Percentiles rank a stretch among this genome's conserved stretches.
Conservation (phyloP, 2,113 vertebrate genomes). For the Panurus biarmicus region DNA sequence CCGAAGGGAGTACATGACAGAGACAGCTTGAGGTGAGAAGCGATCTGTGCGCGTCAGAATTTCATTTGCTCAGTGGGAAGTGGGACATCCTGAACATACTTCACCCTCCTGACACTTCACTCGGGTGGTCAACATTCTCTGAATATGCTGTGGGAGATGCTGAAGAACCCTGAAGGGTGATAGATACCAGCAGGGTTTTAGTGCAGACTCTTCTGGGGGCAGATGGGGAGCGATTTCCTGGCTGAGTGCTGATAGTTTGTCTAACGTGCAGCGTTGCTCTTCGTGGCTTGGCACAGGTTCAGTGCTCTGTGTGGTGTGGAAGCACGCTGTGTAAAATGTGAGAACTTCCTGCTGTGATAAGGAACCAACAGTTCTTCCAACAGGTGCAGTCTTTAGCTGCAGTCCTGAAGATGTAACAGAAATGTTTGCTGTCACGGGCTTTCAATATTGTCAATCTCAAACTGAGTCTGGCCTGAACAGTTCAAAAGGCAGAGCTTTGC, state of each 20-base stretch:
- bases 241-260: not conserved
- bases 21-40: not conserved
- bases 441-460: not conserved
- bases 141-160: not conserved
- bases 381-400: slow-evolving; percentile 6
- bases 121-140: not conserved
- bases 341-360: not conserved
- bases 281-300: not conserved
- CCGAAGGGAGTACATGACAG: accelerated
- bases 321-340: not conserved
- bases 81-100: not conserved
- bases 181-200: not conserved
- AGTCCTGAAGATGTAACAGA: not conserved
- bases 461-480: not conserved
- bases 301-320: not conserved
- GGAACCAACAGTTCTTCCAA: not conserved
- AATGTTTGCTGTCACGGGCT: not conserved
- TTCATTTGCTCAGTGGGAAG: not conserved
- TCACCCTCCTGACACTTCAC: not conserved
- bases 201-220: not conserved
- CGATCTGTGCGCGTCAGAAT: not conserved
- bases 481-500: not conserved
- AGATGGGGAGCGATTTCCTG: not conserved
- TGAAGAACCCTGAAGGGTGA: not conserved
- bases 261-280: accelerated